A percentile compares a stretch with the other conserved stretches of the same genome.
phyloP scores from a whole-genome alignment of 2,888 invertebrate genomes.

The Mesochorus sp. region DNA sequence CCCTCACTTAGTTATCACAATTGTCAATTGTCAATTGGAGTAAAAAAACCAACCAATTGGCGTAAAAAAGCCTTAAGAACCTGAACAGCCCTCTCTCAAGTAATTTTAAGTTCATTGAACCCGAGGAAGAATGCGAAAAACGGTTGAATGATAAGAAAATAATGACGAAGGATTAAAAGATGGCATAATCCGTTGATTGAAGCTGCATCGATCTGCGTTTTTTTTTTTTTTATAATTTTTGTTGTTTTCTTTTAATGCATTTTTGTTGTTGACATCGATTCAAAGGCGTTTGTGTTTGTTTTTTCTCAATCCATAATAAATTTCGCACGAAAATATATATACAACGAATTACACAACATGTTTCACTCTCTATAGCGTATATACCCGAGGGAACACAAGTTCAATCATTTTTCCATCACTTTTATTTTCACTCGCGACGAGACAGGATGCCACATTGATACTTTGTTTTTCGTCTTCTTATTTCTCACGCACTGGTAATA shows the following conservation, averaged over 20 bases:
- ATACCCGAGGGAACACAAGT: slow-evolving; percentile 12
- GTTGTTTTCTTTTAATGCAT: slow-evolving; percentile 34
- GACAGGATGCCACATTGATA: slow-evolving; percentile 26
- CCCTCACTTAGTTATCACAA: too few species aligned
- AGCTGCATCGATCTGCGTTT: slow-evolving; percentile 40
- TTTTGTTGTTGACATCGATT: slow-evolving; percentile 55
- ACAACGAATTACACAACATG: slow-evolving; percentile 57
- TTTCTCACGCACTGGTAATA: slow-evolving; percentile 5
- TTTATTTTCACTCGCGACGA: neutral
- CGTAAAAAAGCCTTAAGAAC: too few species aligned
- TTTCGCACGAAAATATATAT: slow-evolving; percentile 58
- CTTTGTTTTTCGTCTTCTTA: neutral
- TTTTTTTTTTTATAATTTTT: slow-evolving; percentile 15
- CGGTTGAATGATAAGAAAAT: too few species aligned
- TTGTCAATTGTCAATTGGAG: too few species aligned
- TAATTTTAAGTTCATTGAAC: too few species aligned
- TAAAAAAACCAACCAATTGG: too few species aligned
- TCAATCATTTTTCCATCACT: slow-evolving; percentile 31
- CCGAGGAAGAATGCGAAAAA: too few species aligned
- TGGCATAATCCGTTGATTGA: slow-evolving; percentile 50
- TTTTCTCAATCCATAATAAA: slow-evolving; percentile 26
- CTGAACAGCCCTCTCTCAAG: too few species aligned
- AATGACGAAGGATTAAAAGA: slow-evolving; percentile 38
- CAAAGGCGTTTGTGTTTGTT: slow-evolving; percentile 54
- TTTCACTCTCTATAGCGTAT: slow-evolving; percentile 51